Evolutionary conservation across 1,140 invertebrate species (phyloP), one percentile per base, ranked within the genome.

Genomic region (Eriocheir sinensis): DNA sequence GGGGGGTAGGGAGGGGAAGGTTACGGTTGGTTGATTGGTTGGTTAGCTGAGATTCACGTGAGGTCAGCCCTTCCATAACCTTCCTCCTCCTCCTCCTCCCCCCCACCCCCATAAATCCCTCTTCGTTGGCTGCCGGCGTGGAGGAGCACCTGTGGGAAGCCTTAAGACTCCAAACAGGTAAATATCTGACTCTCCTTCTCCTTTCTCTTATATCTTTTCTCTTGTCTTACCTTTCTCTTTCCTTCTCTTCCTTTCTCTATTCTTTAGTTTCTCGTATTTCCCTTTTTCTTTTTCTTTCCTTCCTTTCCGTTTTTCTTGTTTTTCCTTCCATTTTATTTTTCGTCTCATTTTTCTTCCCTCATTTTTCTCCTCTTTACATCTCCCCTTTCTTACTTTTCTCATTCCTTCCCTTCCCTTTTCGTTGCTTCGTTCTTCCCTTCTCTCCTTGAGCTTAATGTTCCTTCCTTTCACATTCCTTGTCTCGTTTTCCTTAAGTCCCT

Each of bases 41-140:
- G n/a, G n/a, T n/a, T n/a, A n/a, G n/a, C n/a, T 72, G 60, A 72
- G 60, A 72, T 72, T 72, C 60, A 72, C 60, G n/a, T 21, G 60
- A 3, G 60, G 60, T 72, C 27, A n/a, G n/a, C 27, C n/a, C 60
- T 21, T 72, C 60, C n/a, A 21, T n/a, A 72, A n/a, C 60, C 60
- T 72, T 72, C 60, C 60, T 72, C 60, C 60, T 72, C 21, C 27
- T 53, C 12, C 60, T 72, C n/a, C 12, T 3, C 60, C 21, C 21
- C 27, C 21, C 12, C 60, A n/a, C n/a, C 12, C 12, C 60, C 21
- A 72, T 72, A 72, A 72, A 72, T 72, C 60, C 12, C 15, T 48
- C 44, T 48, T 48, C 44, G 4, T 48, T 15, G 4, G 4, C 44
- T 48, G 4, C 44, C n/a, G 60, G 60, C 21, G 12, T n/a, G 60